Evolutionary conservation across 2,113 vertebrate species (phyloP), one percentile per base, ranked within the genome.

Genomic region (Okapia johnstoni): DNA sequence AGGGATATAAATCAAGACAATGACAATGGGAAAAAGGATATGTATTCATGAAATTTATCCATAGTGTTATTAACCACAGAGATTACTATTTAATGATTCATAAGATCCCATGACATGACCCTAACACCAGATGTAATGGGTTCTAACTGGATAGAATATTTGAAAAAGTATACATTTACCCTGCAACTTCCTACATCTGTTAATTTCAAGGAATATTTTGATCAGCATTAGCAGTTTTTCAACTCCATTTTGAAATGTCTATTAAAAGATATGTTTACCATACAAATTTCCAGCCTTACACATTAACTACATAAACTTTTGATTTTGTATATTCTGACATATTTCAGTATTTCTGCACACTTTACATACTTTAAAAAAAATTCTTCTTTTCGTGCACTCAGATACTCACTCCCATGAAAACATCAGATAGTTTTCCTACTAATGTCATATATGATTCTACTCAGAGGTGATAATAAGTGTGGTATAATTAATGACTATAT

Each of bases 191-290:
- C n/a, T 63, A 28, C 46, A 2, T 93, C 16, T 73, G 5, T 81
- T 48, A 93, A 94, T 84, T 91, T 73, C 89, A 88, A 96, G 21
- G 26, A 15, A 96, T 48, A n/a, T 43, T 97, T 96, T 79, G 28
- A 73, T 63, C 84, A 23, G 0, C 30, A 40, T 84, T 77, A 85
- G 84, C 81, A 80, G 14, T 73, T 88, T 92, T 46, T 85, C 13
- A 96, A 79, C 63, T 66, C 14, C 17, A 54, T 88, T 88, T 81
- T 90, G 13, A 84, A 95, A 92, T 91, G 23, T 77, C n/a, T 54
- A 66, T 15, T 85, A 94, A 57, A 89, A 86, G 6, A 60, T 57
- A 85, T 28, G 80, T 70, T 54, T 80, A 57, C 15, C 23, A 58
- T 58, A 13, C 30, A 94, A 46, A 76, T 91, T 83, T 85, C 23